Evolutionary conservation across 2,797 vertebrate species (phyloP), one percentile per base, ranked within the genome.

Genomic region (Characodon lateralis): DNA sequence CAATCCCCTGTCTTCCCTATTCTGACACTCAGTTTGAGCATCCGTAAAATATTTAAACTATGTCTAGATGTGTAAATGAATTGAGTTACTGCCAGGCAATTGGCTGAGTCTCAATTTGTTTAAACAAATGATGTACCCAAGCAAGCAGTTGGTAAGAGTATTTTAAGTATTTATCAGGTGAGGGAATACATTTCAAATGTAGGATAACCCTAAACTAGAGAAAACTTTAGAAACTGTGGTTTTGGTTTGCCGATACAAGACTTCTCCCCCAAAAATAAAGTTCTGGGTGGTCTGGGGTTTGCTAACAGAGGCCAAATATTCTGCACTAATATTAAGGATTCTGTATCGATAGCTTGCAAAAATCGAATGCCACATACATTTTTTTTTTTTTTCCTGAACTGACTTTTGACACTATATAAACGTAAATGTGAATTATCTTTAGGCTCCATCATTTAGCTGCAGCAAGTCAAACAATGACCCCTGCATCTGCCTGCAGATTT

Each of bases 401-500:
- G 48, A 73, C 46, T 35, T 50, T 61, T 39, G 28, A 31, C 18
- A 28, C 20, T 31, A 16, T 28, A 18, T 20, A 43, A 26, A 41
- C 10, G 55, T 41, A 43, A 41, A 76, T 41, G 16, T 68, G 28
- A 26, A 53, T 18, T 31, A 41, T 22, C 10, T 20, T 22, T 7
- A 6, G 7, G 41, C n/a, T 20, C 12, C 12, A 39, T 76, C 46
- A 73, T 73, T 66, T 68, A 76, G 69, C 39, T 24, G 0, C 7
- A 4, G 18, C 35, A 68, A 72, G 61, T 76, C 53, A 74, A n/a
- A 0, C 48, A 51, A 74, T 31, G n/a, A 51, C 59, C 22, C 10
- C 12, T n/a, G 12, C 39, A 41, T 41, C 10, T 24, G 9, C 26
- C 51, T 75, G 76, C 51, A 75, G 59, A 71, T 78, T 72, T 71